Evolutionary conservation across 2,888 invertebrate genomes (phyloP), one percentile per base, ranked within the genome.

Genomic region (Cryptus viduatorius): DNA sequence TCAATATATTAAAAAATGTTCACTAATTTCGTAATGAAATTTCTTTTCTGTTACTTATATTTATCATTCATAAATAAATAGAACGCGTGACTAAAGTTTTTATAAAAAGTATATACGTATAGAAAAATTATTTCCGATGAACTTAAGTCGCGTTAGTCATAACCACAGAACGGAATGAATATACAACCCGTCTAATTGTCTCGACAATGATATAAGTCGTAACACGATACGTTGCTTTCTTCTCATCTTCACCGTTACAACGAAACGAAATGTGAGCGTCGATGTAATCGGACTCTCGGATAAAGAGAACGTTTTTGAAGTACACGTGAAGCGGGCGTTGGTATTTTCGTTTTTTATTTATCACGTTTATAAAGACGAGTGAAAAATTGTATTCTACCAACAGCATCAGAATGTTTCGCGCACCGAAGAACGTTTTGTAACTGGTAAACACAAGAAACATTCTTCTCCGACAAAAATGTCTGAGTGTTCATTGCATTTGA

Each of bases 231-330:
- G 44, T 80, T 61, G 61, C 61, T 31, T 73, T 46, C 46, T 31
- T 61, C 64, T 69, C 56, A 2, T 76, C 44, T 68, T 64, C 72
- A 68, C 31, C 69, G 71, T 53, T 65, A 46, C 75, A 68, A 75
- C 77, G 64, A 59, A 76, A 72, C 44, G 79, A 61, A 83, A 83
- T 65, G 37, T 42, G 67, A 83, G 79, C 53, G 61, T 61, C 73
- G 48, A 79, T 61, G 79, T 85, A 76, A 83, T 85, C 76, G 50
- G 76, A 85, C 59, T 69, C 79, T 46, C n/a, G n/a, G 44, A 50
- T 59, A 44, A 68, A 37, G 44, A 53, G 19, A 77, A 72, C 50
- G 24, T 42, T 48, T 65, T 64, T 76, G 50, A 42, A 64, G 65
- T 53, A 48, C 75, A 50, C 64, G 48, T 31, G 14, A 31, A 59